phyloP scores from a whole-genome alignment of 1,140 invertebrate species.

The Platyscapa corneri region DNA sequence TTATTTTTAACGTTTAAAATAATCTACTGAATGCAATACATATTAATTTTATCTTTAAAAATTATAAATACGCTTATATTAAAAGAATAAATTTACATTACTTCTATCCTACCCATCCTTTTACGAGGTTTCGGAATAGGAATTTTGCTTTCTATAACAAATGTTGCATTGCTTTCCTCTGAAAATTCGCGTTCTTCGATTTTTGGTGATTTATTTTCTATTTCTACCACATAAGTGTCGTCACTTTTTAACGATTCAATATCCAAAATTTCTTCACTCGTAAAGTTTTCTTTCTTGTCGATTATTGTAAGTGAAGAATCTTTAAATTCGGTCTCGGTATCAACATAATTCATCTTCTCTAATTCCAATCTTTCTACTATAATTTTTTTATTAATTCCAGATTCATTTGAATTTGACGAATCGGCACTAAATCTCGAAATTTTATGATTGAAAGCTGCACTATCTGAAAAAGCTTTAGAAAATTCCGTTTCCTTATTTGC shows the following conservation, averaged over 20 bases:
- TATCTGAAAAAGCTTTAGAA: constrained; percentile 57
- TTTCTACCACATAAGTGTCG: constrained; percentile 65
- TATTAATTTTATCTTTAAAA: too few relatives aligned
- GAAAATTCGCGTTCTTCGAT: constrained; percentile 58
- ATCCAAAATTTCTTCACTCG: constrained; percentile 45
- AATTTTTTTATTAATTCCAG: neutral
- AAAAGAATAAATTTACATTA: constrained; percentile 34
- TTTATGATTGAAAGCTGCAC: constrained; percentile 43
- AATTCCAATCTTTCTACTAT: constrained; percentile 25
- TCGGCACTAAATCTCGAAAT: constrained; percentile 51
- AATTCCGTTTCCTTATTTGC: constrained; percentile 50
- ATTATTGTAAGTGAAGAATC: constrained; percentile 40
- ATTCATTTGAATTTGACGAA: constrained; percentile 27
- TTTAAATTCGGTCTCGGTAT: constrained; percentile 23
- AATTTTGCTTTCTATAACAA: constrained; percentile 66
- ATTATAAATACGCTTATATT: too few relatives aligned
- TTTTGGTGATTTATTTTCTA: constrained; percentile 18
- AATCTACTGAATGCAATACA: too few relatives aligned
- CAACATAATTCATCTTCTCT: neutral
- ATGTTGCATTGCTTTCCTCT: constrained; percentile 64
- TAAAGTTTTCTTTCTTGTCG: neutral
- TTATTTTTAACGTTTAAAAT: neutral
- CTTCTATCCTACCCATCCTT: constrained; percentile 39
- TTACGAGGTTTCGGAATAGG: constrained; percentile 61
- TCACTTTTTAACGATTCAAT: constrained; percentile 58